Evolutionary conservation across 2,888 invertebrate species (phyloP).

Genomic region (Osmoderma eremita): DNA sequence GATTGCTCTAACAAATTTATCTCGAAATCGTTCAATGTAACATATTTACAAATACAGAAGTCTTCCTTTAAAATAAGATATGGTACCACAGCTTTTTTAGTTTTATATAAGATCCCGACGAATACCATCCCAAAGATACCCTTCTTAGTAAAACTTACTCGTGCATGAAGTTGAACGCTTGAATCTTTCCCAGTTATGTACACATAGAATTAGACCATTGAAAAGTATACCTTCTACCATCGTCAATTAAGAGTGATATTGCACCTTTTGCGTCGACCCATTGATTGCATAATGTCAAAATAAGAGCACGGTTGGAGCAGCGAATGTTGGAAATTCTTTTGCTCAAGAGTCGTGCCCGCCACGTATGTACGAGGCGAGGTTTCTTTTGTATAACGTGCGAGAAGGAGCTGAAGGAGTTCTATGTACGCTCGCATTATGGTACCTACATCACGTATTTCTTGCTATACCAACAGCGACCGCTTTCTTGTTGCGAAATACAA

Average conservation of each 20-base stretch:
- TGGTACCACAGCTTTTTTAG: no score
- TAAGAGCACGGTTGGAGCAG: constrained; percentile 12
- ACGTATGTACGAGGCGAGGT: not conserved
- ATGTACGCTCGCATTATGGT: no score
- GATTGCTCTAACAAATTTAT: no score
- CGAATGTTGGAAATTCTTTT: constrained; percentile 29
- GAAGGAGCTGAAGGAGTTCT: no score
- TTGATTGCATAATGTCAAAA: constrained; percentile 34
- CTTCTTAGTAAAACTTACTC: constrained; percentile 1
- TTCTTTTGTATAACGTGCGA: no score
- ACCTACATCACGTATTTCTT: constrained; percentile 20
- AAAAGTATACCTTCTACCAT: constrained; percentile 16
- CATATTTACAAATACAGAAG: no score
- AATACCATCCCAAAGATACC: not conserved
- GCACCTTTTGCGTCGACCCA: constrained; percentile 14
- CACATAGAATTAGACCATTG: not conserved
- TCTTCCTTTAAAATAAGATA: no score
- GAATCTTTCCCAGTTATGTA: constrained; percentile 11
- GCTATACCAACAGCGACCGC: constrained; percentile 21
- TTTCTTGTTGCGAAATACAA: constrained; percentile 33
- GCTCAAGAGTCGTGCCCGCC: not conserved
- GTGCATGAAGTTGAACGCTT: constrained; percentile 18
- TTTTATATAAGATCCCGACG: no score
- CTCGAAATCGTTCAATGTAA: no score
- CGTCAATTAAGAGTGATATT: constrained; percentile 35